Evolutionary conservation across 2,888 invertebrate species (phyloP).

Genomic region (Ennomos erosarius): DNA sequence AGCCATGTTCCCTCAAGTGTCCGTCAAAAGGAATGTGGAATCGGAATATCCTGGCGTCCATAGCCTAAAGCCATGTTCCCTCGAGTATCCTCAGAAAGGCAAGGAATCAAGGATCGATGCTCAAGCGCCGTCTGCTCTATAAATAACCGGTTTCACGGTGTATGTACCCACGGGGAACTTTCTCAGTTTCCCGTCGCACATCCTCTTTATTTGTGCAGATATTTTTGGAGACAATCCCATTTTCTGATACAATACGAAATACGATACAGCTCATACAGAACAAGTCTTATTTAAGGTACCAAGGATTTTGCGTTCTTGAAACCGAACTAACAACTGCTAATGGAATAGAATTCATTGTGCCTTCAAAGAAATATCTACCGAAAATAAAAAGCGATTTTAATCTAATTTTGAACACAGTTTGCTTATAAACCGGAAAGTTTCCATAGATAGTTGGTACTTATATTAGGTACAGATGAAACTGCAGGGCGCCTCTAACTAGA

Average conservation of each 20-base stretch:
- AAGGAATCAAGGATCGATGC: constrained; percentile 49
- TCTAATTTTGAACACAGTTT: no score
- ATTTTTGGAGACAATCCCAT: constrained; percentile 24
- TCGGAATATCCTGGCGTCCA: not conserved
- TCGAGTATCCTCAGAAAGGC: constrained; percentile 15
- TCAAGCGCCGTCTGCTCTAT: constrained; percentile 49
- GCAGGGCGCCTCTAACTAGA: no score
- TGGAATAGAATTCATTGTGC: no score
- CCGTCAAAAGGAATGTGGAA: not conserved
- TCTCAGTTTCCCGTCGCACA: constrained; percentile 41
- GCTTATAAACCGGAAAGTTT: no score
- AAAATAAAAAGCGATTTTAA: no score
- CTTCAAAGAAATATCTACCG: no score
- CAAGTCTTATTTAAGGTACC: no score
- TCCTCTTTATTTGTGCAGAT: constrained; percentile 32
- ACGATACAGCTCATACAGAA: no score
- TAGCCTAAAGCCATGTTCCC: constrained; percentile 29
- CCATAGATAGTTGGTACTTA: no score
- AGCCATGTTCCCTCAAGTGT: constrained; percentile 35
- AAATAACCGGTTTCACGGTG: constrained; percentile 54
- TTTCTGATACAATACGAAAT: constrained; percentile 3
- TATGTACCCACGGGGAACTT: constrained; percentile 44
- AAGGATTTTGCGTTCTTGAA: no score
- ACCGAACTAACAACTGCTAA: no score
- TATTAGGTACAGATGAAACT: no score